Evolutionary conservation across 2,888 invertebrate genomes (phyloP), one percentile per base, ranked within the genome.

Genomic region (Adelognathus sp.): DNA sequence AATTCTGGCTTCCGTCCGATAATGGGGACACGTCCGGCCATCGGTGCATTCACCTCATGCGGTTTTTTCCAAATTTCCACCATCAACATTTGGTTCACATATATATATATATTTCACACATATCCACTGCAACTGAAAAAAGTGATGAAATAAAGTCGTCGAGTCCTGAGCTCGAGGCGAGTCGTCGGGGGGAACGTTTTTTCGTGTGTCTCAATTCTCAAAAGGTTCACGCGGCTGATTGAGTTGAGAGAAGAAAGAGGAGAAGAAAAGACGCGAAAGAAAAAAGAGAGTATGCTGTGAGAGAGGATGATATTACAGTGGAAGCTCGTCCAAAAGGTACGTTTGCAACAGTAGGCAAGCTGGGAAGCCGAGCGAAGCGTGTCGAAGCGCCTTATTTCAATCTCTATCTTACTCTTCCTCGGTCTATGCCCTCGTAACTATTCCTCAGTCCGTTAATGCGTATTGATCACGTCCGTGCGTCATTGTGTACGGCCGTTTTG

Each of bases 401-500:
- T 81, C 83, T 79, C 63, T 79, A n/a, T n/a, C n/a, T n/a, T n/a
- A n/a, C n/a, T n/a, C n/a, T n/a, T n/a, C n/a, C n/a, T n/a, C n/a
- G n/a, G 60, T 80, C 74, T 73, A 64, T 66, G 67, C 70, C 46
- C 78, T 76, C 74, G 74, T 71, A 52, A 54, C 77, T 67, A 71
- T 76, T 66, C 33, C 66, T 60, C 52, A 39, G 41, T 64, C 79
- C 81, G 82, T 63, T 85, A 82, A 83, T 82, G 82, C 84, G 82
- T 82, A 85, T 84, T 83, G 84, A 84, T 86, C 86, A 83, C 80
- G 76, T 76, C 74, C 80, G 79, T 81, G 76, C 75, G 83, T 77
- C 83, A 85, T 86, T 87, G 83, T 86, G 76, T 76, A 29, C 77
- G 56, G 81, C 64, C 70, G 82, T 79, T 86, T 88, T 87, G 85